A percentile compares a stretch with the other conserved stretches of the same genome.
Conservation (phyloP, 1,140 invertebrate species). For the Drosophila virilis region DNA sequence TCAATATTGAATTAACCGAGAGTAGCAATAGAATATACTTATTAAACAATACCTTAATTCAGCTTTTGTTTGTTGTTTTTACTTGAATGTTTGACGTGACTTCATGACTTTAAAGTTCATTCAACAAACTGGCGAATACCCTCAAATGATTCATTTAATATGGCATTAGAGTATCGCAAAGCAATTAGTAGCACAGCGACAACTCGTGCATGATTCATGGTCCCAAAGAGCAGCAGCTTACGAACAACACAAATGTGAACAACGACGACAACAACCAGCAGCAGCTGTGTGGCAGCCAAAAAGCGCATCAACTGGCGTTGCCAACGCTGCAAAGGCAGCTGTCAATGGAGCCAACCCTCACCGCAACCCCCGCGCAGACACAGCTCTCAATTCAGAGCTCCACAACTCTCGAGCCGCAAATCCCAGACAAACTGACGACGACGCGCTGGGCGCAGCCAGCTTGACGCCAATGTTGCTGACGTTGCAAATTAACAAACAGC, state of each 20-base stretch:
- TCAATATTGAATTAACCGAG: no score
- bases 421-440: constrained; percentile 59
- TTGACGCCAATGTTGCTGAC: constrained; percentile 45
- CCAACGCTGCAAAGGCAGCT: constrained; percentile 33
- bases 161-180: not conserved
- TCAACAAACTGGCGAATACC: not conserved
- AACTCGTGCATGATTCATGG: constrained; percentile 1
- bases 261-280: not conserved
- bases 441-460: constrained; percentile 36
- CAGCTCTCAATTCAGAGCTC: not conserved
- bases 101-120: no score
- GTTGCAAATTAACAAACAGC: constrained; percentile 75
- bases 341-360: constrained; percentile 17
- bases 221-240: constrained; percentile 5
- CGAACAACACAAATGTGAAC: constrained; percentile 9
- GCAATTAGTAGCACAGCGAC: constrained; percentile 4
- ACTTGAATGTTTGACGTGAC: no score
- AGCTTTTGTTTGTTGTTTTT: no score
- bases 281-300: constrained; percentile 32
- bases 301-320: constrained; percentile 20
- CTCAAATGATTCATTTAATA: not conserved
- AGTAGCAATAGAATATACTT: no score
- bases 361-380: not conserved
- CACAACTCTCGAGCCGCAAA: not conserved
- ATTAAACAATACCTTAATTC: no score